A percentile compares a stretch with the other conserved stretches of the same genome.
Evolutionary conservation across 2,888 invertebrate species (phyloP).

Genomic region (Pandemis cinnamomeana): DNA sequence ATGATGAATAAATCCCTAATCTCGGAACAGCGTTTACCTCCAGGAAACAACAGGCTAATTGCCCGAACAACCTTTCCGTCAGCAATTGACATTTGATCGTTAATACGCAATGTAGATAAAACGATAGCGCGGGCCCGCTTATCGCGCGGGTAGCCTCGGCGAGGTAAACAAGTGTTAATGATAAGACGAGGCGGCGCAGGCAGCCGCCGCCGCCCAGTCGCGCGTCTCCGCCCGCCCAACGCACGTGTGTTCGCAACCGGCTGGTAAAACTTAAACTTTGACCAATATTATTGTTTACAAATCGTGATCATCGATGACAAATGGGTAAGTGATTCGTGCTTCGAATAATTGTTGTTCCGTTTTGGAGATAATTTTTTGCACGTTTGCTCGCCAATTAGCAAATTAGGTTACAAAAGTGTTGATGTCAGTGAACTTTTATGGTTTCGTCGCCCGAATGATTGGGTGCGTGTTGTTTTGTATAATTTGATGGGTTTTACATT

Average conservation of each 20-base stretch:
- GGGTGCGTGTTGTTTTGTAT: conserved; percentile 1
- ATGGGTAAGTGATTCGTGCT: conserved; percentile 55
- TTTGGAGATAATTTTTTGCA: not conserved
- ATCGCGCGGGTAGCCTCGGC: conserved; percentile 44
- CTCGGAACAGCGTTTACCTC: not conserved
- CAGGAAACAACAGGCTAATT: not conserved
- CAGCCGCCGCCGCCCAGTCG: conserved; percentile 68
- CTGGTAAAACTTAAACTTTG: conserved; percentile 37
- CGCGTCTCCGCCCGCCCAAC: conserved; percentile 74
- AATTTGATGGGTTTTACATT: not conserved
- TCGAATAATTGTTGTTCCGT: not conserved
- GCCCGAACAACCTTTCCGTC: conserved; percentile 14
- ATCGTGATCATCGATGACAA: conserved; percentile 21
- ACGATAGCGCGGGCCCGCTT: conserved; percentile 15
- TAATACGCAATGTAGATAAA: conserved; percentile 34
- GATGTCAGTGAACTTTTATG: conserved; percentile 23
- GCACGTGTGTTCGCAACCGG: conserved; percentile 58
- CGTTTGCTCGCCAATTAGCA: conserved; percentile 4
- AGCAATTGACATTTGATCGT: conserved; percentile 19
- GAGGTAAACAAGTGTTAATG: conserved; percentile 77
- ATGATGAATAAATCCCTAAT: not conserved
- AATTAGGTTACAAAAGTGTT: conserved; percentile 20
- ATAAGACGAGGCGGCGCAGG: conserved; percentile 61
- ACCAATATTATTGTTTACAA: conserved; percentile 2
- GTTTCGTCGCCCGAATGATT: conserved; percentile 8